Conservation (phyloP, 2,888 invertebrate genomes). For the Urechis unicinctus region DNA sequence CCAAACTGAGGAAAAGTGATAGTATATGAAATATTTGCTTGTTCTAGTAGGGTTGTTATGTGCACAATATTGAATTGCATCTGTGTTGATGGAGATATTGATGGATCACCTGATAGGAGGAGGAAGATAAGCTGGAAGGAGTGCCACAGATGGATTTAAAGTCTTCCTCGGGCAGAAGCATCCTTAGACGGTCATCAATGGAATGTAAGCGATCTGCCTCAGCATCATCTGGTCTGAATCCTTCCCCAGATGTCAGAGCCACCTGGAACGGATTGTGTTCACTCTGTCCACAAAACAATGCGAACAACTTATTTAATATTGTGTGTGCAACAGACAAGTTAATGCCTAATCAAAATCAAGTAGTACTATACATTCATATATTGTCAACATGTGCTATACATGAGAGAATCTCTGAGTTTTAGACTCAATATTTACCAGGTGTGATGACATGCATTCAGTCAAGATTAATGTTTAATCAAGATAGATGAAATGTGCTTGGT, state of each 20-base stretch:
- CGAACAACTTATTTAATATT: neutral
- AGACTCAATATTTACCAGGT: no score
- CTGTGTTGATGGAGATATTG: no score
- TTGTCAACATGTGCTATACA: no score
- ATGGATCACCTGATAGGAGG: constrained; percentile 18
- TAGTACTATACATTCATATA: neutral
- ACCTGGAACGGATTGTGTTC: constrained; percentile 27
- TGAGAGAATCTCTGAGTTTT: no score
- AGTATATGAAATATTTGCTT: no score
- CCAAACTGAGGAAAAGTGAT: no score
- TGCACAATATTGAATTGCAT: no score
- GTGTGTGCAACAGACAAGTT: neutral
- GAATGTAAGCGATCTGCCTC: constrained; percentile 29
- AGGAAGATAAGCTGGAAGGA: neutral
- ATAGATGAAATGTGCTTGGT: no score
- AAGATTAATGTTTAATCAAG: no score
- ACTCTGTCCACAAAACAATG: neutral
- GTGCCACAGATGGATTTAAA: constrained; percentile 22
- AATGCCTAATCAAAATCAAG: neutral
- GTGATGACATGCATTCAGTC: no score
- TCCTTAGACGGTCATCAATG: constrained; percentile 35
- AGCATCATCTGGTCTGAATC: constrained; percentile 30
- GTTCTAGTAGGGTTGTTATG: no score
- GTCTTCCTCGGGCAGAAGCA: constrained; percentile 35
- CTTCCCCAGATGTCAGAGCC: constrained; percentile 32